phyloP scores from a whole-genome alignment of 92 coral and sea anemone species.

The Phenganax subtilis region DNA sequence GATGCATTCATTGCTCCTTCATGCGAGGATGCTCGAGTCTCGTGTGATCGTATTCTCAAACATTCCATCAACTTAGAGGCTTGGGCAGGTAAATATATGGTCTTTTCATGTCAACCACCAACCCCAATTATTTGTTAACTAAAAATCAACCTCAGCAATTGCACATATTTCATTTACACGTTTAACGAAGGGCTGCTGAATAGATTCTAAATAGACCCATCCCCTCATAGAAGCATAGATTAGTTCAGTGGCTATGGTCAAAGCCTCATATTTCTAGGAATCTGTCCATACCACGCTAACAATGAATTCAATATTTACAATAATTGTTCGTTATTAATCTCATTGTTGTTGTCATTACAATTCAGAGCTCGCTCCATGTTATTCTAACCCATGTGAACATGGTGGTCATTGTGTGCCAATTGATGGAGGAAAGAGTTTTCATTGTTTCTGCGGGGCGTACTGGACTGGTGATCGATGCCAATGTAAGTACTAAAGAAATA shows the following conservation, averaged over 20 bases:
- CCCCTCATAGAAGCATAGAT: too few species aligned
- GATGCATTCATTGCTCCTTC: constrained; percentile 30
- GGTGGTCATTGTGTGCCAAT: constrained; percentile 35
- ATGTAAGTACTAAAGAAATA: background rate
- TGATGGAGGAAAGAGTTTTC: constrained; percentile 16
- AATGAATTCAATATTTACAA: too few species aligned
- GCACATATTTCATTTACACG: background rate
- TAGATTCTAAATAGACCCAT: too few species aligned
- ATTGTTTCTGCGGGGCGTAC: constrained; percentile 24
- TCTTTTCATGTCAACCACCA: too few species aligned
- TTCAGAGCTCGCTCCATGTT: constrained; percentile 32
- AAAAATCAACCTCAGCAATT: background rate
- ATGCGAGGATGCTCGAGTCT: constrained; percentile 16
- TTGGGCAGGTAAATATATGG: constrained; percentile 10
- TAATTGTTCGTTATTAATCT: too few species aligned
- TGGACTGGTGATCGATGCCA: constrained; percentile 32
- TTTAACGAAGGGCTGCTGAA: background rate
- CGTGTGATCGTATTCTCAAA: constrained; percentile 22
- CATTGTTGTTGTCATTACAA: background rate
- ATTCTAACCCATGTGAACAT: constrained; percentile 28
- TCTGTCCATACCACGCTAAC: too few species aligned
- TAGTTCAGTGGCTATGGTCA: too few species aligned
- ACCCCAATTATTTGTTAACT: too few species aligned
- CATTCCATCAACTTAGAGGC: constrained; percentile 29
- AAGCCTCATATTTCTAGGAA: too few species aligned